Percentiles rank a stretch among this genome's conserved stretches.
These are phyloP conservation scores for Gari tellinella DNA, from an alignment of 2,888 invertebrate genomes.

Conservation along the genomic window DNA sequence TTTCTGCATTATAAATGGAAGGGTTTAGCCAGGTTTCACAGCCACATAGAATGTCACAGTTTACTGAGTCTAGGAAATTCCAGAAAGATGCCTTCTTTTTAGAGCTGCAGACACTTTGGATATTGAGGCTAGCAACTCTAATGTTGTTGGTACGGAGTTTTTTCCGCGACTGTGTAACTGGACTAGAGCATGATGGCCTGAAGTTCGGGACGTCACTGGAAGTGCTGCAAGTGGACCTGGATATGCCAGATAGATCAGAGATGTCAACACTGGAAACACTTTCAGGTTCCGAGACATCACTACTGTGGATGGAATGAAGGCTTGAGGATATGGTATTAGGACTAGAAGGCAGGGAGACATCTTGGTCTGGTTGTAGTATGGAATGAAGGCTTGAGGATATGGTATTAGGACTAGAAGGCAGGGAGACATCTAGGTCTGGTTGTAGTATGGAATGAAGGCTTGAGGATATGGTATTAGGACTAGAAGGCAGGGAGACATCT, in stretches of 20 bases:
- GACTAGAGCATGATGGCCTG: slow-evolving; percentile 1
- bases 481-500: too few species aligned
- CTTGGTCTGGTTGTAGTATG: too few species aligned
- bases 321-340: neutral
- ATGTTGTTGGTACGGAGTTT: neutral
- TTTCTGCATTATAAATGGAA: slow-evolving; percentile 9
- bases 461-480: too few species aligned
- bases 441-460: too few species aligned
- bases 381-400: too few species aligned
- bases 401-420: too few species aligned
- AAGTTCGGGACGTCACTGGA: slow-evolving; percentile 2
- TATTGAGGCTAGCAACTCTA: slow-evolving; percentile 8
- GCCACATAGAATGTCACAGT: slow-evolving; percentile 24
- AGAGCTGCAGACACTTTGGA: slow-evolving; percentile 15
- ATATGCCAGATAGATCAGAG: slow-evolving; percentile 1
- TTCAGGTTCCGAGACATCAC: neutral
- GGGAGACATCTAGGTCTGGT: too few species aligned
- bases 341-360: neutral
- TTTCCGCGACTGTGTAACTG: too few species aligned
- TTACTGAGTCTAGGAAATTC: slow-evolving; percentile 18
- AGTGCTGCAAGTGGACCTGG: neutral
- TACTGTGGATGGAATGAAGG: neutral
- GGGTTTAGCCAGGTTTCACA: slow-evolving; percentile 29
- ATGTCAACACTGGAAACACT: neutral
- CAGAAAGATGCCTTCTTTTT: slow-evolving; percentile 23